Base-by-base conservation (phyloP, 2,797 vertebrate species). In the Poeciliopsis paucimaculata region DNA sequence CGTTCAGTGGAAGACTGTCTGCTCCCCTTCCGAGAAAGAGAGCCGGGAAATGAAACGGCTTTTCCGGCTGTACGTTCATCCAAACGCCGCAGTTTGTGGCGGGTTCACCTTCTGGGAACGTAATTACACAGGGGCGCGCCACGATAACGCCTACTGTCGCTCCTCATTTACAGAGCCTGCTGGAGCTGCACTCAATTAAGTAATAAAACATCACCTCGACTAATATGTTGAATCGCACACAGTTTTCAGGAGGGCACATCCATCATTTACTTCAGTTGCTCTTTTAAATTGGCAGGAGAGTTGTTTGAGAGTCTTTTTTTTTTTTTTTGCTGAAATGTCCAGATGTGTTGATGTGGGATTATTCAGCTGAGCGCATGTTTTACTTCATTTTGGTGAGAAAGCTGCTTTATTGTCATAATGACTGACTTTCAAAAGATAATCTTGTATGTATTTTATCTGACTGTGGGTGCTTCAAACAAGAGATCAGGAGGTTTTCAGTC, bases 131-230 rank as follows among this genome's bases (percentile, higher is more conserved):
- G 90, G 89, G 89, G 86, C 76, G 84, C 91, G 82, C 72, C 82
- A 91, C 81, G 88, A 93, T 91, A 93, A 92, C 89, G 88, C 90
- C 91, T 91, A 88, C 91, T 91, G 93, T 94, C 93, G 92, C 91
- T 94, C 90, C 89, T 94, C 91, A 92, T 94, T 93, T 93, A 89
- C 88, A 93, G 86, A 88, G 88, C 91, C 90, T 90, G 89, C 93
- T 92, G 92, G 90, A 94, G 91, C 88, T 92, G 90, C 82, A 88
- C 88, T 93, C 91, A 91, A 91, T 93, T 91, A 92, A 87, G 91
- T 91, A 89, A 92, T 92, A 94, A 92, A 94, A 91, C 87, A 90
- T 88, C 85, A 89, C 92, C 91, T 91, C 89, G 81, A 75, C 90
- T 92, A 90, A 90, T 92, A 85, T 85, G 87, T 82, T 92, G 87